Evolutionary conservation across 2,888 invertebrate genomes (phyloP).

Genomic region (Trimorus sp.): DNA sequence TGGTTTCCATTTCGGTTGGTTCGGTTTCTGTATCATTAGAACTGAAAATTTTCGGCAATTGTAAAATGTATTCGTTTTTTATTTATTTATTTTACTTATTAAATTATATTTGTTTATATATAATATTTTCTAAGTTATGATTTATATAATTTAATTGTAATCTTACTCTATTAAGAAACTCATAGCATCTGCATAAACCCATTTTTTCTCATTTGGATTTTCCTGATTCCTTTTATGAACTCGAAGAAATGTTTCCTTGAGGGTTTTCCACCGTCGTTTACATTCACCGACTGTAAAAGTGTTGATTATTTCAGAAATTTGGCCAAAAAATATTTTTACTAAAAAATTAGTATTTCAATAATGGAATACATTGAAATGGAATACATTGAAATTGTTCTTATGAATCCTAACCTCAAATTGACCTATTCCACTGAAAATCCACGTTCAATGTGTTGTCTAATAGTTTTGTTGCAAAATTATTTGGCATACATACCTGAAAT

Average conservation of each 20-base stretch:
- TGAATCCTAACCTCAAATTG: no score
- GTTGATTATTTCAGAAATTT: no score
- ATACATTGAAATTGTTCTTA: no score
- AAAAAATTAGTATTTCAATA: neutral
- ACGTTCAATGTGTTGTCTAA: no score
- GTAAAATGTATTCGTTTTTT: constrained; percentile 1
- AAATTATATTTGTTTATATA: no score
- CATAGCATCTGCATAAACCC: constrained; percentile 79
- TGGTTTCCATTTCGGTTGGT: constrained; percentile 28
- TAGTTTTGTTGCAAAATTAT: neutral
- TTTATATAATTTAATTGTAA: neutral
- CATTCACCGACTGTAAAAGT: constrained; percentile 76
- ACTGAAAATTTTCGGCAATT: no score
- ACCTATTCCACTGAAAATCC: no score
- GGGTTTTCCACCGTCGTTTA: constrained; percentile 78
- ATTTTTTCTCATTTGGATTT: constrained; percentile 75
- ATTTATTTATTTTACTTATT: neutral
- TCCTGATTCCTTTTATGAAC: constrained; percentile 77
- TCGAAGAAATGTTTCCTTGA: constrained; percentile 78
- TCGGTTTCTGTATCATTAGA: no score
- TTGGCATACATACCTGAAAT: constrained; percentile 42
- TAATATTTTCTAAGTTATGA: neutral
- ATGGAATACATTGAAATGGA: no score
- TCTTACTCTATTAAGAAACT: constrained; percentile 78
- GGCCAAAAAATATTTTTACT: no score